These are phyloP conservation scores for Amphiprion clarkii DNA, from an alignment of 2,797 vertebrate genomes.

Conservation along the genomic window DNA sequence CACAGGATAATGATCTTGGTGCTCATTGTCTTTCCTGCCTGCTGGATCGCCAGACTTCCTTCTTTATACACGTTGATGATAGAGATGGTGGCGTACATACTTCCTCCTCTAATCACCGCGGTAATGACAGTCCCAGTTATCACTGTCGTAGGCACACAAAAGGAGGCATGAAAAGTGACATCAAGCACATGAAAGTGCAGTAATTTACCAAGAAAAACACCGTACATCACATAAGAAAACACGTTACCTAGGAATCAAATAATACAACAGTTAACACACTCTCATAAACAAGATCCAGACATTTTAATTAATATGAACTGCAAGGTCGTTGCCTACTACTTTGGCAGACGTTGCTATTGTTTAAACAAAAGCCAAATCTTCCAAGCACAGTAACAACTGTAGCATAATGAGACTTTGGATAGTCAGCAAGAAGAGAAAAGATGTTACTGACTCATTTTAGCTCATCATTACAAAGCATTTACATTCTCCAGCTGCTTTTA, in stretches of 20 bases:
- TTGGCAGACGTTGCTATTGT: background rate
- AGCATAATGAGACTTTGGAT: too few relatives aligned
- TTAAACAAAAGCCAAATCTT: background rate
- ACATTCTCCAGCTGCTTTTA: too few relatives aligned
- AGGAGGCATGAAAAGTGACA: background rate
- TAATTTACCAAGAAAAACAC: background rate
- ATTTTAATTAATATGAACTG: background rate
- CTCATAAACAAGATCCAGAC: background rate
- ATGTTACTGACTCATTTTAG: background rate
- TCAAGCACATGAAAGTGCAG: background rate
- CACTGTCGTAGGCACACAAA: slow-evolving; percentile 78
- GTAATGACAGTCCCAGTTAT: slow-evolving; percentile 94
- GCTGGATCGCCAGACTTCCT: slow-evolving; percentile 94
- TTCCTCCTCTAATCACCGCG: slow-evolving; percentile 86
- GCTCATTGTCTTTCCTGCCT: slow-evolving; percentile 98
- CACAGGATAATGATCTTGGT: slow-evolving; percentile 93
- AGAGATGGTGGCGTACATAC: slow-evolving; percentile 92
- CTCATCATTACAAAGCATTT: background rate
- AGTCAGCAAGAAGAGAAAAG: background rate
- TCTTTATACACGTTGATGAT: slow-evolving; percentile 98
- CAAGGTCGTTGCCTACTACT: background rate
- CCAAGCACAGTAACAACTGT: background rate
- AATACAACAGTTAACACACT: background rate
- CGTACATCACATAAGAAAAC: too few relatives aligned
- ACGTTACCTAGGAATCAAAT: too few relatives aligned